Base-by-base conservation (phyloP, 2,888 invertebrate species). In the Adelognathus sp. region DNA sequence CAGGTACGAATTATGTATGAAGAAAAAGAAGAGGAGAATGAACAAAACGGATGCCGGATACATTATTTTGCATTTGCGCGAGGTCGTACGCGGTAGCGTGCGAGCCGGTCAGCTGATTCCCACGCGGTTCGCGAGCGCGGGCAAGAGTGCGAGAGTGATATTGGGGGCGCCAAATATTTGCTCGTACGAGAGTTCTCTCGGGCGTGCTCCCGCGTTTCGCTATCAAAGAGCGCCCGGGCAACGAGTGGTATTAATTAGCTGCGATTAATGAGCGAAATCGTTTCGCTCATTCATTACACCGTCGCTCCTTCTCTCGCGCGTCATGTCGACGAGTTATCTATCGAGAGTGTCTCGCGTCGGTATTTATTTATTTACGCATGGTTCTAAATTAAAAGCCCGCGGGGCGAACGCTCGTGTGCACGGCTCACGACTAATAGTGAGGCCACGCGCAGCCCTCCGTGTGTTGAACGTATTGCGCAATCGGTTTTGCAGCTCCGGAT, bases 351-450 rank as follows among this genome's bases (percentile, higher is more conserved):
- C 11, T 0, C 80, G 79, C 83, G 80, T 81, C 83, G 83, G 83
- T 85, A 86, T 88, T 89, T 87, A 87, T 88, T 88, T 87, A 87
- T 87, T 85, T 87, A 86, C 80, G 82, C 74, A 81, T 83, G 81
- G 84, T 79, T 85, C 85, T 85, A 86, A 85, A 86, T 87, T 87
- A 86, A 86, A 88, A 88, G 82, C 77, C 74, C 74, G 44, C 44
- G 81, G 79, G 87, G 87, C 67, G 74, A 39, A 64, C 61, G 46
- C 27, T 63, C 67, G 50, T 61, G 56, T 70, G 44, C 46, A 54
- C 33, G 18, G 31, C 41, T 50, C 44, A 27, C 61, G 61, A 44
- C 61, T n/a, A 29, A 29, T 18, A 63, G 63, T n/a, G 63, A 72
- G 72, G 71, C 71, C 71, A 41, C 44, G 27, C 24, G 6, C 44